These are phyloP conservation scores for Natrix natrix DNA, from an alignment of 2,797 vertebrate species.

Conservation along the genomic window DNA sequence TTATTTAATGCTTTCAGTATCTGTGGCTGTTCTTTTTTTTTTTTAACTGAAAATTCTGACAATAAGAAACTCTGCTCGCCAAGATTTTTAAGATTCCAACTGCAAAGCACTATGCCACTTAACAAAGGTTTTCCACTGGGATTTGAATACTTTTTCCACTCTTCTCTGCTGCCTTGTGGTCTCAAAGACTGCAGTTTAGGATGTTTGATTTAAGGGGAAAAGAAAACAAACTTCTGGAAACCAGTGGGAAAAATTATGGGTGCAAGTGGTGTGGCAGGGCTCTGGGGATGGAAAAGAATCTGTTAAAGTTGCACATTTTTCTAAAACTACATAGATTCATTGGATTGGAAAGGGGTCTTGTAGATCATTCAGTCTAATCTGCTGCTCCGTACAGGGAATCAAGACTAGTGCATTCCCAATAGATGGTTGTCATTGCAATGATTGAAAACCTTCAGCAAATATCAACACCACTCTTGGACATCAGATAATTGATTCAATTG, in stretches of 20 bases:
- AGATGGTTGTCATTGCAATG: not conserved
- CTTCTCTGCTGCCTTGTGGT: slow-evolving; percentile 53
- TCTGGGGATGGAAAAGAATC: not conserved
- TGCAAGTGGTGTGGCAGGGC: slow-evolving; percentile 19
- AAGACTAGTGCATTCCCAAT: not conserved
- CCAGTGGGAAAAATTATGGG: slow-evolving; percentile 32
- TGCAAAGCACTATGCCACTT: slow-evolving; percentile 54
- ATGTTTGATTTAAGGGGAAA: slow-evolving; percentile 43
- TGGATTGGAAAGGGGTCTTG: not conserved
- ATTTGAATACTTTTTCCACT: slow-evolving; percentile 48
- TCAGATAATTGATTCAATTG: not conserved
- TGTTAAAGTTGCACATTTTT: slow-evolving; percentile 15
- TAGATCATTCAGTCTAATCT: not conserved
- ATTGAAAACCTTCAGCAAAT: not conserved
- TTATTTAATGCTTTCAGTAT: slow-evolving; percentile 72
- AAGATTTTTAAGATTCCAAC: slow-evolving; percentile 63
- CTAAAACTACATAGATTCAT: not conserved
- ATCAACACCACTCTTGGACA: not conserved
- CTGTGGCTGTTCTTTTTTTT: slow-evolving; percentile 62
- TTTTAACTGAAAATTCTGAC: slow-evolving; percentile 70
- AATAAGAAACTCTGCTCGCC: slow-evolving; percentile 59
- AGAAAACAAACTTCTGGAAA: slow-evolving; percentile 21
- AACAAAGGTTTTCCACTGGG: slow-evolving; percentile 62
- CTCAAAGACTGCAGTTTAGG: slow-evolving; percentile 43
- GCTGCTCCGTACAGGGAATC: not conserved